phyloP scores from a whole-genome alignment of 1,140 invertebrate genomes.

The Drosophila bifasciata region DNA sequence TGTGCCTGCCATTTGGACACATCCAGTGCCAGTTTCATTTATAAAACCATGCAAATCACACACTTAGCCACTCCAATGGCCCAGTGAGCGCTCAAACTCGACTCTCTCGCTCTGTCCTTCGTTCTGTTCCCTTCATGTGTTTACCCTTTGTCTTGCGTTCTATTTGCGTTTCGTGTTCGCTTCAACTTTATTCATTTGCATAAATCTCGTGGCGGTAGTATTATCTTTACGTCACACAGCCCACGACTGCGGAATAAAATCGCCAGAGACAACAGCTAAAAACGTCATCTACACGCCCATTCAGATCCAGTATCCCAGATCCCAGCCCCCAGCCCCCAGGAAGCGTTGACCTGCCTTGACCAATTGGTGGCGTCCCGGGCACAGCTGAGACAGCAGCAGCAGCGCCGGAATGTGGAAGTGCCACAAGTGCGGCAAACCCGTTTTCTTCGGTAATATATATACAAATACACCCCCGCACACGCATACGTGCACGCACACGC shows the following conservation, averaged over 20 bases:
- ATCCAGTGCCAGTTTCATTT: slow-evolving; percentile 47
- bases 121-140: slow-evolving; percentile 52
- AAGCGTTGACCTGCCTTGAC: slow-evolving; percentile 55
- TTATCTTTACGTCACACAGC: slow-evolving; percentile 37
- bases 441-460: slow-evolving; percentile 90
- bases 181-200: slow-evolving; percentile 59
- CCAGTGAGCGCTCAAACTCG: slow-evolving; percentile 41
- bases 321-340: slow-evolving; percentile 2
- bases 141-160: slow-evolving; percentile 72
- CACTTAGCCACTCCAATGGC: slow-evolving; percentile 14
- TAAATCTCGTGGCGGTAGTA: slow-evolving; percentile 28
- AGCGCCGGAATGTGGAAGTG: slow-evolving; percentile 91
- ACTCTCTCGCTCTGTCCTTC: slow-evolving; percentile 22
- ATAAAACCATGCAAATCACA: slow-evolving; percentile 60
- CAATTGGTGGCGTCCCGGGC: slow-evolving; percentile 27
- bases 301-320: slow-evolving; percentile 11
- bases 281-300: slow-evolving; percentile 36
- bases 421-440: slow-evolving; percentile 93
- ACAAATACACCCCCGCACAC: slow-evolving; percentile 21
- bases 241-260: slow-evolving; percentile 14
- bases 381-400: slow-evolving; percentile 1
- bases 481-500: slow-evolving; percentile 27
- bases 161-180: slow-evolving; percentile 64
- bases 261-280: neutral
- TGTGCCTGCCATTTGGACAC: slow-evolving; percentile 17